These are phyloP conservation scores for Hippolais icterina DNA, from an alignment of 2,113 vertebrate species.

Conservation along the genomic window DNA sequence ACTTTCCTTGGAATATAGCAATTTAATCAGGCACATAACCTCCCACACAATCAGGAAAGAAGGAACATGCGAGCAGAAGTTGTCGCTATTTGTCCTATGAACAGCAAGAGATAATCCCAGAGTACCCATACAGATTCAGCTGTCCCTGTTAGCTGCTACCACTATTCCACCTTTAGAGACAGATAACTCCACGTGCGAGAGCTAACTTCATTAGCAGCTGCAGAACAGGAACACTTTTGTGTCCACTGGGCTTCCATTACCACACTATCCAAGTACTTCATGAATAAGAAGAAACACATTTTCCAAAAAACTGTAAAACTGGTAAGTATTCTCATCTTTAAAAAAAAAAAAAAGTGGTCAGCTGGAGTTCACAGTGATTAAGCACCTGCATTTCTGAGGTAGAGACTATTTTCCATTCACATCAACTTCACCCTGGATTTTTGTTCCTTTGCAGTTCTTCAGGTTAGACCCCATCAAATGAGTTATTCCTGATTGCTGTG, in stretches of 20 bases:
- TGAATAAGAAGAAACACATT: background rate
- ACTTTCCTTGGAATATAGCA: background rate
- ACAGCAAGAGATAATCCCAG: background rate
- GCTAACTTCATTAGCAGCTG: background rate
- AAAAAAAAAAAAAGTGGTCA: background rate
- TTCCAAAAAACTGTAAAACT: background rate
- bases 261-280: background rate
- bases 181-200: background rate
- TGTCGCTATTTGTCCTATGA: background rate
- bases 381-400: background rate
- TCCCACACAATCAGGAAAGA: background rate
- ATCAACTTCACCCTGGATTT: background rate
- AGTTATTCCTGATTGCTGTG: background rate
- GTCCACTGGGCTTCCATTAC: background rate
- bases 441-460: background rate
- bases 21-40: background rate
- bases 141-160: background rate
- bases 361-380: background rate
- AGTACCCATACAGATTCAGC: background rate
- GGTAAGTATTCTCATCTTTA: background rate
- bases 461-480: background rate
- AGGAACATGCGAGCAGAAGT: background rate
- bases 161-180: background rate
- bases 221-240: background rate
- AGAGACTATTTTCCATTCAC: background rate